A percentile compares a stretch with the other conserved stretches of the same genome.
These are phyloP conservation scores for Archips xylosteana DNA, from an alignment of 2,888 invertebrate genomes.

Conservation along the genomic window DNA sequence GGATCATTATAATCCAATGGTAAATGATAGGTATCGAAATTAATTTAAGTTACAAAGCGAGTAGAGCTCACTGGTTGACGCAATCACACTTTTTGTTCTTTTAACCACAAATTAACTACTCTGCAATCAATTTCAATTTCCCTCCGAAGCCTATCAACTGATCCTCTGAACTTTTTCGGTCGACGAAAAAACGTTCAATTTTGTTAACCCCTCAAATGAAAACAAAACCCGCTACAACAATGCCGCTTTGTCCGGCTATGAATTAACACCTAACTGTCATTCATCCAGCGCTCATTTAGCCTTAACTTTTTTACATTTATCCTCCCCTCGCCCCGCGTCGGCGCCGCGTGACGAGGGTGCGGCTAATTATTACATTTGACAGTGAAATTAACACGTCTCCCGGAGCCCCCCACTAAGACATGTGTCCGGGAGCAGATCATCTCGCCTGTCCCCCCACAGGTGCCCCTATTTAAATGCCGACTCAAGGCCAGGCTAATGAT, in stretches of 20 bases:
- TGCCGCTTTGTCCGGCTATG: slow-evolving; percentile 16
- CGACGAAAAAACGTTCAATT: slow-evolving; percentile 7
- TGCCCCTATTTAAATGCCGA: not conserved
- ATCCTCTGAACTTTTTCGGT: not conserved
- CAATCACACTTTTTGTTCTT: not conserved
- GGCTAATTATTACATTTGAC: slow-evolving; percentile 50
- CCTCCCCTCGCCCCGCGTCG: slow-evolving; percentile 7
- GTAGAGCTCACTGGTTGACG: not conserved
- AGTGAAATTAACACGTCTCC: slow-evolving; percentile 48
- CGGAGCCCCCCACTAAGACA: not conserved
- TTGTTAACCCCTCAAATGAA: slow-evolving; percentile 10
- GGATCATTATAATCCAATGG: too few relatives aligned
- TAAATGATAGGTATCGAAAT: too few relatives aligned
- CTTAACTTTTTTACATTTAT: slow-evolving; percentile 21
- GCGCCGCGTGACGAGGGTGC: slow-evolving; percentile 49
- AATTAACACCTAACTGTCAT: slow-evolving; percentile 28
- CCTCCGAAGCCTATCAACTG: not conserved
- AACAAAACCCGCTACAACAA: slow-evolving; percentile 20
- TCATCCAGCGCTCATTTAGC: slow-evolving; percentile 27
- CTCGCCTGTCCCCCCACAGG: not conserved
- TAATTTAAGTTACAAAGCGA: not conserved
- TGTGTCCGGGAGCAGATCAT: not conserved
- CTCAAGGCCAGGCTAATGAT: not conserved
- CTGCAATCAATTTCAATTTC: not conserved
- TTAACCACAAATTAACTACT: not conserved